Base-by-base conservation (phyloP, 1,140 invertebrate species). In the Ceratosolen fusciceps region DNA sequence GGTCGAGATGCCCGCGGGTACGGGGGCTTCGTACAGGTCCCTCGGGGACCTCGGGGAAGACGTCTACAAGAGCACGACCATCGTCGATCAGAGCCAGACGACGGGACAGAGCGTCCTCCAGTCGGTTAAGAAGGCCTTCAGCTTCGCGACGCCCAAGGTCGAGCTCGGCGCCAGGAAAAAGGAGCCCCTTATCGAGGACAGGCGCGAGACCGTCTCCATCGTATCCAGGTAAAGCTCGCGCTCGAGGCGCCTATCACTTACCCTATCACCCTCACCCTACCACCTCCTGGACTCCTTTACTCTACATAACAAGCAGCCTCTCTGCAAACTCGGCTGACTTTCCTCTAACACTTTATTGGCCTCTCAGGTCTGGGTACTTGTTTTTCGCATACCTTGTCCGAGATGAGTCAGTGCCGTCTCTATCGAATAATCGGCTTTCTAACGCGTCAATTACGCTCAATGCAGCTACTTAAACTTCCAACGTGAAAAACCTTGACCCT, bases 41-140 rank as follows among this genome's bases (percentile, higher is more conserved):
- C 90, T 93, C 85, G 90, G 91, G 73, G 92, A 91, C 84, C 87
- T 91, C 86, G 89, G 89, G 84, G 92, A 92, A 88, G 91, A 93
- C 87, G 92, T 93, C 73, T 93, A 93, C 90, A 92, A 92, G 85
- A 91, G 92, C 83, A 93, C 93, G 29, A 93, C 93, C 52, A 90
- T 93, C 83, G 89, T 90, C 72, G 92, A 92, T 81, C 90, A 90
- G 80, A 91, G 90, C 39, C 89, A 91, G 80, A 91, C 88, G 74
- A 88, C 89, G 34, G 84, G 89, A 19, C 86, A 90, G 58, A 92
- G 91, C 79, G 87, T 93, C 49, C 85, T 93, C 80, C 92, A 93
- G 80, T 92, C 91, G 76, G 88, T 94, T 70, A 94, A 93, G 90
- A 93, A 92, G 87, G 92, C 91, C 60, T 91, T 94, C 88, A 92